A percentile compares a stretch with the other conserved stretches of the same genome.
These are phyloP conservation scores for Poeciliopsis turneri DNA, from an alignment of 2,797 vertebrate species.

Conservation along the genomic window DNA sequence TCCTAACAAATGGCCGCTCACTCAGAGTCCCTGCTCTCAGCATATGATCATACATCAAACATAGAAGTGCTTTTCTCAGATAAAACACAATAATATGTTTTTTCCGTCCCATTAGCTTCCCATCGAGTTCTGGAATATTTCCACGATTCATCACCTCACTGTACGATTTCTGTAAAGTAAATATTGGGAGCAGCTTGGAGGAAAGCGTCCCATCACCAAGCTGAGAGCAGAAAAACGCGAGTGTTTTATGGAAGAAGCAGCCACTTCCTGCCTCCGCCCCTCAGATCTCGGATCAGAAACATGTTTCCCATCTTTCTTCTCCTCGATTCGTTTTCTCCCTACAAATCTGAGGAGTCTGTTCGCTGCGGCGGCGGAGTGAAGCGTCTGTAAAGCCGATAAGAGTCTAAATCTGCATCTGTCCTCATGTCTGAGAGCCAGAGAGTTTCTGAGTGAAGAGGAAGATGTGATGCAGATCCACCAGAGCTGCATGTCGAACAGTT, in stretches of 20 bases:
- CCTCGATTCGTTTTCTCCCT: background rate
- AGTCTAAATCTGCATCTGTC: background rate
- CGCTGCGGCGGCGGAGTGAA: background rate
- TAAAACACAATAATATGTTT: conserved; percentile 37
- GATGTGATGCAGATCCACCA: background rate
- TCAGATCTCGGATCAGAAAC: background rate
- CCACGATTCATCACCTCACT: conserved; percentile 12
- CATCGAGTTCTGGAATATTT: conserved; percentile 34
- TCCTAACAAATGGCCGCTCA: background rate
- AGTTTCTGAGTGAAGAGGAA: background rate
- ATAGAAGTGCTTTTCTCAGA: conserved; percentile 22
- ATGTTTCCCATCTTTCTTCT: background rate
- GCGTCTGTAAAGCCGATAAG: background rate
- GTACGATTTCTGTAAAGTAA: background rate
- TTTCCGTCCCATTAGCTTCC: conserved; percentile 41
- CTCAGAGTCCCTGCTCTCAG: conserved; percentile 8
- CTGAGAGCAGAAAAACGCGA: background rate
- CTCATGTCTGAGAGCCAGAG: background rate
- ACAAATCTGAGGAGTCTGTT: background rate
- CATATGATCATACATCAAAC: conserved; percentile 33
- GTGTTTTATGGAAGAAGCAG: background rate
- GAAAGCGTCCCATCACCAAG: background rate
- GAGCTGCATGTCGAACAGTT: background rate
- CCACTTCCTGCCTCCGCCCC: background rate
- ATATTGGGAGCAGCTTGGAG: background rate